Conservation (phyloP, 2,797 vertebrate genomes). For the Anguilla obscura region DNA sequence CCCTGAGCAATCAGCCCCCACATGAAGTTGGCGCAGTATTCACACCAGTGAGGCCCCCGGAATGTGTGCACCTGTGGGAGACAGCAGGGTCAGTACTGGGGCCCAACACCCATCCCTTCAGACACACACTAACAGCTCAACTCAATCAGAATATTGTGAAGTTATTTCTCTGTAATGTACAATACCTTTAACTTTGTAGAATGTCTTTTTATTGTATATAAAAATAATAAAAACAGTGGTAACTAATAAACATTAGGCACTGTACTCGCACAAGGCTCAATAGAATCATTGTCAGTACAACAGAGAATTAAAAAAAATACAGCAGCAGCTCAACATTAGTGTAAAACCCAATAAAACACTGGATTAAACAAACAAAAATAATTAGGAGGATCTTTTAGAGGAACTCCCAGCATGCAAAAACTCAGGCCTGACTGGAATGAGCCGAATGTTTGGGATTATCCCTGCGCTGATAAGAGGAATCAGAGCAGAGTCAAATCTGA, state of each 20-base stretch:
- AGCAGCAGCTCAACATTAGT: neutral
- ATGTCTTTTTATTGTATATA: neutral
- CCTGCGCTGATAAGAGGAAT: constrained; percentile 43
- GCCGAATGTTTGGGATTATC: constrained; percentile 41
- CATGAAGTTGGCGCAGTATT: constrained; percentile 99
- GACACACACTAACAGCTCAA: neutral
- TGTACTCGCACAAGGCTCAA: neutral
- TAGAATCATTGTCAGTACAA: neutral
- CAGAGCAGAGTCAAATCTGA: constrained; percentile 40
- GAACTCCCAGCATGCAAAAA: neutral
- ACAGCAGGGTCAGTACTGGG: neutral
- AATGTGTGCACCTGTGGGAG: constrained; percentile 91
- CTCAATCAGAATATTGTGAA: neutral
- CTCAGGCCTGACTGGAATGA: constrained; percentile 38
- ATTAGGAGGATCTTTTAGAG: neutral
- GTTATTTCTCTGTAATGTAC: neutral
- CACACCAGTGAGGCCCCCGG: constrained; percentile 97
- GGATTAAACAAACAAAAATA: neutral
- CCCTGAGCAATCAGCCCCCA: constrained; percentile 99
- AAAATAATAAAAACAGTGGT: too few species aligned
- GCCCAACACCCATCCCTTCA: neutral
- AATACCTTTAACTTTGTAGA: neutral
- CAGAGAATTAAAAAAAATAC: neutral
- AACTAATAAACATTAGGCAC: neutral
- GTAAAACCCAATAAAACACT: neutral